Evolutionary conservation across 2,888 invertebrate genomes (phyloP).

Genomic region (Hirtodrosophila cameraria): DNA sequence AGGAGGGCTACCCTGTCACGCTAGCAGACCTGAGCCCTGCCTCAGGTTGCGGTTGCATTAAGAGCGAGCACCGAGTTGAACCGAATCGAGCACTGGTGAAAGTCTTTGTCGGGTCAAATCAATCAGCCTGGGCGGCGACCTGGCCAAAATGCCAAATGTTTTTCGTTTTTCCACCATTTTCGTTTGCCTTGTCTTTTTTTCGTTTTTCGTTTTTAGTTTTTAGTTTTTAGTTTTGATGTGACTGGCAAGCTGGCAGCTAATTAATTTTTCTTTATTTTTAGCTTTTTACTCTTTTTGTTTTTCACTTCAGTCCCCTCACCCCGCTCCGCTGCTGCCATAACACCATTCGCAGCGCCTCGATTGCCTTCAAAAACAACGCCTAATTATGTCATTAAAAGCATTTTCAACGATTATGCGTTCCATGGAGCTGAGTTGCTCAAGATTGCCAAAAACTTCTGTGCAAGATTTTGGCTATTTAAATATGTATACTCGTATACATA

Average conservation of each 20-base stretch:
- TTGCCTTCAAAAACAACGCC: slow-evolving; percentile 50
- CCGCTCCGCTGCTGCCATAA: slow-evolving; percentile 18
- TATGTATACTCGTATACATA: not conserved
- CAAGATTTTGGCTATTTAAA: not conserved
- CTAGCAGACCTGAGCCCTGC: slow-evolving; percentile 21
- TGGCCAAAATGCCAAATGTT: slow-evolving; percentile 56
- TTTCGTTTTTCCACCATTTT: slow-evolving; percentile 22
- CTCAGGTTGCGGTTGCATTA: slow-evolving; percentile 41
- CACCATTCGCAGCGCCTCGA: slow-evolving; percentile 38
- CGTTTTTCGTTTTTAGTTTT: slow-evolving; percentile 1
- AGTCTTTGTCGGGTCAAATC: slow-evolving; percentile 70
- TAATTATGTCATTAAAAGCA: slow-evolving; percentile 74
- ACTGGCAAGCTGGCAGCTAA: slow-evolving; percentile 52
- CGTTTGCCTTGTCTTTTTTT: too few relatives aligned
- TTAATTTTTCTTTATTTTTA: slow-evolving; percentile 46
- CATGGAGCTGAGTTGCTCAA: slow-evolving; percentile 20
- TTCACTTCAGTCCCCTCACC: not conserved
- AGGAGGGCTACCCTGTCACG: slow-evolving; percentile 28
- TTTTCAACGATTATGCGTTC: slow-evolving; percentile 52
- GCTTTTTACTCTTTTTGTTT: slow-evolving; percentile 1
- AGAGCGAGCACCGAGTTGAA: slow-evolving; percentile 21
- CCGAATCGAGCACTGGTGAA: slow-evolving; percentile 44
- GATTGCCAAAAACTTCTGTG: slow-evolving; percentile 17
- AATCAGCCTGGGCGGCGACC: slow-evolving; percentile 76
- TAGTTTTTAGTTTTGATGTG: slow-evolving; percentile 26